These are phyloP conservation scores for Sorex araneus DNA, from an alignment of 2,113 vertebrate species.

Conservation along the genomic window DNA sequence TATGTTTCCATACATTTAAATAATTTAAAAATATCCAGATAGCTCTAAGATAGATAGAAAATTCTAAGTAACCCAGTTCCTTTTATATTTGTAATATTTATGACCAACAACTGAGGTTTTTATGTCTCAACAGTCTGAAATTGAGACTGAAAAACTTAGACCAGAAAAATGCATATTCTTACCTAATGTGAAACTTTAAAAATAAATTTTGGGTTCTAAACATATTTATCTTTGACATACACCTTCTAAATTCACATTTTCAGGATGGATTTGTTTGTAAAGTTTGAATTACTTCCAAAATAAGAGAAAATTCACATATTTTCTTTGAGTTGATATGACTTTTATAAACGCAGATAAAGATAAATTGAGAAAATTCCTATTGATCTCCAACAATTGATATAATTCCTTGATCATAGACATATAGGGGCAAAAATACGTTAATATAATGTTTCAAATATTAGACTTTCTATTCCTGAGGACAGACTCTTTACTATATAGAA, in stretches of 20 bases:
- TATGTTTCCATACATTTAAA: background rate
- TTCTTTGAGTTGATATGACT: background rate
- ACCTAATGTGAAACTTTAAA: background rate
- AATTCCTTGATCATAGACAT: background rate
- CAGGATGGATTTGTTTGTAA: background rate
- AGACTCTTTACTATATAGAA: background rate
- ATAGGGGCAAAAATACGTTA: background rate
- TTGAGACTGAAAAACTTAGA: background rate
- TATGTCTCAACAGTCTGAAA: background rate
- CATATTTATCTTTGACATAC: background rate
- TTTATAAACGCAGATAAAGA: slow-evolving; percentile 9
- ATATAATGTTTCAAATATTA: background rate
- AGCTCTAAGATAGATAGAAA: background rate
- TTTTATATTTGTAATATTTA: background rate
- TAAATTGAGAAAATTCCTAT: background rate
- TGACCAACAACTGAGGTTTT: background rate
- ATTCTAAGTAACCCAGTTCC: background rate
- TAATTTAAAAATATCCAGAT: background rate
- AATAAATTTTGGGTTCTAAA: too few species aligned
- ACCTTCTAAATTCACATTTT: background rate
- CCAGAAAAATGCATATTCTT: background rate
- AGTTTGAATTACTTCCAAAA: background rate
- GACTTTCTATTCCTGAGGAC: background rate
- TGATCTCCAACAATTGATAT: background rate
- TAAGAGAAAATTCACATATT: background rate